Conservation (phyloP, 2,797 vertebrate species). For the Aldrovandia affinis region DNA sequence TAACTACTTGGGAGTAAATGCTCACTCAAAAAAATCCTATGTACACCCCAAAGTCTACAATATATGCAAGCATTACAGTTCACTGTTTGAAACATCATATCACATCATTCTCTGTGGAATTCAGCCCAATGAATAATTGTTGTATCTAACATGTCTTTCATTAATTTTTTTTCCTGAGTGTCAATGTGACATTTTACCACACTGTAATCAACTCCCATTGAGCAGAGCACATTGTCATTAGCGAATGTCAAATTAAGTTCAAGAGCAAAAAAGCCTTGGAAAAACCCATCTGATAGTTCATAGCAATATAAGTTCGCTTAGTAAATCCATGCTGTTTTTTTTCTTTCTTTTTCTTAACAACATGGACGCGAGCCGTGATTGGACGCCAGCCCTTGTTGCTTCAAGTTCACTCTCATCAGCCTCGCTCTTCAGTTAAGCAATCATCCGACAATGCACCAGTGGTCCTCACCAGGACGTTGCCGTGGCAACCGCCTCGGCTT, state of each 20-base stretch:
- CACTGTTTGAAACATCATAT: neutral
- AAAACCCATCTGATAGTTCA: conserved; percentile 42
- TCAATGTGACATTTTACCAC: neutral
- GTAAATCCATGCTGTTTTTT: conserved; percentile 37
- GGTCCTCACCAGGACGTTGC: conserved; percentile 72
- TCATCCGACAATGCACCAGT: conserved; percentile 54
- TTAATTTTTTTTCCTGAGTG: neutral
- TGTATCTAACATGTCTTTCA: no score
- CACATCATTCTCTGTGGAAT: neutral
- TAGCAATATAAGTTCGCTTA: conserved; percentile 43
- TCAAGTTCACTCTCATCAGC: conserved; percentile 62
- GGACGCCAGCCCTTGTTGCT: conserved; percentile 55
- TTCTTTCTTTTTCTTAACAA: conserved; percentile 28
- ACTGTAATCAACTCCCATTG: neutral
- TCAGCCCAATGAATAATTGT: neutral
- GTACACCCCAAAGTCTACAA: no score
- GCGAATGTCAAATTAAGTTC: neutral
- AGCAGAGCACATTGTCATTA: neutral
- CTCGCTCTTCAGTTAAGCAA: conserved; percentile 74
- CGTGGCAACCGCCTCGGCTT: conserved; percentile 72
- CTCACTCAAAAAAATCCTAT: no score
- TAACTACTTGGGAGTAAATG: no score
- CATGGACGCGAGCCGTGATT: conserved; percentile 58
- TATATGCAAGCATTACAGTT: no score
- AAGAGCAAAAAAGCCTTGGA: conserved; percentile 32